Percentiles rank a stretch among this genome's conserved stretches.
These are phyloP conservation scores for Drosophila melanica DNA, from an alignment of 1,140 invertebrate genomes.

Conservation along the genomic window DNA sequence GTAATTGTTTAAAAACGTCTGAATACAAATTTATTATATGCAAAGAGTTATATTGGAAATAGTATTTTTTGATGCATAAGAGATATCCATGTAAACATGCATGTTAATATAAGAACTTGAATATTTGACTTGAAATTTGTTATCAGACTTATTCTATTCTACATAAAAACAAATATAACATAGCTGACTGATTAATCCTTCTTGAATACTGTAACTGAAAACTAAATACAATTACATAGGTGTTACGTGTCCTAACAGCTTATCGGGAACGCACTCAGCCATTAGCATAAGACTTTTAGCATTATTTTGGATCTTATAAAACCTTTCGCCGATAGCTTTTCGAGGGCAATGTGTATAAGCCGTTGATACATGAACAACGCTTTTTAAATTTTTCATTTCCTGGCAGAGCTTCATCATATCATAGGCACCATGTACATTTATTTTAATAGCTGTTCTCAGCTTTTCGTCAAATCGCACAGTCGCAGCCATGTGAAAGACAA, in stretches of 20 bases:
- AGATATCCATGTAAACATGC: no score
- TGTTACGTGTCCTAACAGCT: conserved; percentile 88
- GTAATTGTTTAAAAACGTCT: no score
- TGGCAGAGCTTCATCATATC: conserved; percentile 87
- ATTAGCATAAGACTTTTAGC: conserved; percentile 87
- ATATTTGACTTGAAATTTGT: no score
- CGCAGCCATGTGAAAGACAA: conserved; percentile 88
- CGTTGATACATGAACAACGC: conserved; percentile 85
- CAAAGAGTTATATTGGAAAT: no score
- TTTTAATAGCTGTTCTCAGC: conserved; percentile 86
- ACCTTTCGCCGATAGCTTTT: conserved; percentile 81
- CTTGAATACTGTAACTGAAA: no score
- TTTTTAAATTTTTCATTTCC: conserved; percentile 87
- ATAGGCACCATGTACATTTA: conserved; percentile 88
- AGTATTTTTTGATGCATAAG: no score
- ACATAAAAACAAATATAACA: no score
- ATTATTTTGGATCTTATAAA: conserved; percentile 81
- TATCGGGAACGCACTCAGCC: conserved; percentile 85
- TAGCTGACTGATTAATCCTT: no score
- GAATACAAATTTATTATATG: no score
- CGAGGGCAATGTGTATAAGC: conserved; percentile 85
- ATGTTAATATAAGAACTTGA: no score
- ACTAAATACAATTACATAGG: conserved; percentile 86
- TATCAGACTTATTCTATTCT: no score
- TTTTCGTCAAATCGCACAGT: conserved; percentile 89